These are phyloP conservation scores for Catalaphyllia jardinei DNA, from an alignment of 64 coral and sea anemone genomes.

Conservation along the genomic window DNA sequence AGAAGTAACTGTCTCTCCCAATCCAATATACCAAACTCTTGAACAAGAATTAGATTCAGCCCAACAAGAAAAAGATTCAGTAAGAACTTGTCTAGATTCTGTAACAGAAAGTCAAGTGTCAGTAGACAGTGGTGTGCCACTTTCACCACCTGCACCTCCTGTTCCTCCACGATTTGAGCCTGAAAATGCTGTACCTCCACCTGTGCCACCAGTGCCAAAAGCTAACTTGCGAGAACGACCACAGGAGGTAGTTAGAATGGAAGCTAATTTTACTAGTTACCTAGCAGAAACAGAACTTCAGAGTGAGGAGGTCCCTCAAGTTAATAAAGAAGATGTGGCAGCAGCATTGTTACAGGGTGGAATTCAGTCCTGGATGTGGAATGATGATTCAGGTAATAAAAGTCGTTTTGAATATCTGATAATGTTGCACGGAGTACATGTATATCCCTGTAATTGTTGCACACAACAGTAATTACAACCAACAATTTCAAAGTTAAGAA, in stretches of 20 bases:
- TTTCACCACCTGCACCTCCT: conserved; percentile 52
- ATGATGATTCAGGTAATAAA: conserved; percentile 51
- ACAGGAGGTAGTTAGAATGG: conserved; percentile 35
- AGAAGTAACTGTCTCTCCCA: neutral
- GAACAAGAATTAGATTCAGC: conserved; percentile 8
- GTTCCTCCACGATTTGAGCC: conserved; percentile 61
- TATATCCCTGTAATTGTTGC: no score
- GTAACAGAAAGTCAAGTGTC: neutral
- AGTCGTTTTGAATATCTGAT: no score
- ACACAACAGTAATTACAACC: no score
- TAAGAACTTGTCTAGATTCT: neutral
- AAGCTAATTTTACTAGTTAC: conserved; percentile 71
- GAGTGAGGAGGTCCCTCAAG: conserved; percentile 28
- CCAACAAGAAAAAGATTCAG: conserved; percentile 5
- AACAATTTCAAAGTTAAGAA: no score
- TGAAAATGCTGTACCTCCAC: conserved; percentile 22
- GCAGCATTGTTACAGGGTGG: conserved; percentile 30
- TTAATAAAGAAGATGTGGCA: conserved; percentile 47
- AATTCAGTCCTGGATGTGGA: conserved; percentile 58
- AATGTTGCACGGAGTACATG: no score
- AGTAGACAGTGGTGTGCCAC: neutral
- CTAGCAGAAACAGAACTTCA: conserved; percentile 26
- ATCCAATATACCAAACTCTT: conserved; percentile 42
- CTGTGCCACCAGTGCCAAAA: conserved; percentile 33
- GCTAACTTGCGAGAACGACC: neutral